A percentile compares a stretch with the other conserved stretches of the same genome.
Evolutionary conservation across 1,140 invertebrate species (phyloP).

Genomic region (Pollicipes pollicipes): DNA sequence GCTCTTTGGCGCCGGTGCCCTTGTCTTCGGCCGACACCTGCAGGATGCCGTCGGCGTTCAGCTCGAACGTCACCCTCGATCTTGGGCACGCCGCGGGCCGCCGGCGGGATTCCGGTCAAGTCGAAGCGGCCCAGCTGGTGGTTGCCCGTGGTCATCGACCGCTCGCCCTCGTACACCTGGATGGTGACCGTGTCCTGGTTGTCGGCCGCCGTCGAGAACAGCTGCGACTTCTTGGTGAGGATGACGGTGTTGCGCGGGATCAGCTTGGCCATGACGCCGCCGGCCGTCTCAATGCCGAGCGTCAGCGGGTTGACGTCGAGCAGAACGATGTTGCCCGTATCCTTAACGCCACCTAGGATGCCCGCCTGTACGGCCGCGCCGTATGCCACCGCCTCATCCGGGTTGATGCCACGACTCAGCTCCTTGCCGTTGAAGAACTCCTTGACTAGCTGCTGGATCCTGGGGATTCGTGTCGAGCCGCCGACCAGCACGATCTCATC

Average conservation of each 20-base stretch:
- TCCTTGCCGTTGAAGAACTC: neutral
- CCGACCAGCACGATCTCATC: neutral
- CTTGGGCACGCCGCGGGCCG: conserved; percentile 48
- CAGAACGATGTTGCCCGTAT: conserved; percentile 88
- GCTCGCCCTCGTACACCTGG: conserved; percentile 92
- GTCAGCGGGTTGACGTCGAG: conserved; percentile 96
- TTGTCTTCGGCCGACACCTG: conserved; percentile 40
- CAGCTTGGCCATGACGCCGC: conserved; percentile 98
- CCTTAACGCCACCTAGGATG: conserved; percentile 41
- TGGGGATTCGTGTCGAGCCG: neutral
- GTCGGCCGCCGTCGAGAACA: conserved; percentile 97
- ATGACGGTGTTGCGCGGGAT: conserved; percentile 85
- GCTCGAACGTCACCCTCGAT: conserved; percentile 32
- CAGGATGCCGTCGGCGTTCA: conserved; percentile 31
- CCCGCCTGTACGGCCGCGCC: conserved; percentile 84
- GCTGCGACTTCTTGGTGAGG: conserved; percentile 98
- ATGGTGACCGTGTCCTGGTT: conserved; percentile 99
- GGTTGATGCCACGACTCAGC: neutral
- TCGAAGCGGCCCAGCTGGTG: conserved; percentile 95
- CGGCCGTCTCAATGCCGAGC: conserved; percentile 97
- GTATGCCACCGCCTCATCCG: conserved; percentile 42
- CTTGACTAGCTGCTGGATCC: neutral
- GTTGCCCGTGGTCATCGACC: conserved; percentile 99
- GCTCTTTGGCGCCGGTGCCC: conserved; percentile 38
- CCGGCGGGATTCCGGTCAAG: conserved; percentile 91